phyloP scores from a whole-genome alignment of 2,888 invertebrate species.

The Schizaphis graminum region DNA sequence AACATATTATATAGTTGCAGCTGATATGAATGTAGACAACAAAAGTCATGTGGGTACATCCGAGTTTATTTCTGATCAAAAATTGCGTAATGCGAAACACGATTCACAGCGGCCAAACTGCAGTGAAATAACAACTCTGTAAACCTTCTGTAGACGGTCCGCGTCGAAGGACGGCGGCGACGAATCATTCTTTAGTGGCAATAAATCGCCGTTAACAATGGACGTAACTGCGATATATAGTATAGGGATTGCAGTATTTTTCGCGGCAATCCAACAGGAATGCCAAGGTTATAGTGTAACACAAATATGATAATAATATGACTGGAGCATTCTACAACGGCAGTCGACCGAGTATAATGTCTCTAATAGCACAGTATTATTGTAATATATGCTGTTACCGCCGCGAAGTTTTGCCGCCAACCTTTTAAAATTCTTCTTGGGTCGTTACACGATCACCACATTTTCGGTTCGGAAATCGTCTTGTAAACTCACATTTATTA shows the following conservation, averaged over 20 bases:
- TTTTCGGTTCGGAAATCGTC: neutral
- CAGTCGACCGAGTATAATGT: conserved; percentile 17
- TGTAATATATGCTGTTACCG: neutral
- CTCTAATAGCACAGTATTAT: neutral
- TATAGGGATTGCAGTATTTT: conserved; percentile 33
- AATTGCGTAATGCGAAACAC: conserved; percentile 13
- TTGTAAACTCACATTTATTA: neutral
- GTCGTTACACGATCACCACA: neutral
- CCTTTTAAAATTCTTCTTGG: neutral
- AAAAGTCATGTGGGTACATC: neutral
- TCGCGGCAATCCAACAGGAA: neutral
- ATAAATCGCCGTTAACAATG: conserved; percentile 53
- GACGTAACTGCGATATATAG: neutral
- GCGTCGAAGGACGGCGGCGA: conserved; percentile 25
- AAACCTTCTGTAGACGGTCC: neutral
- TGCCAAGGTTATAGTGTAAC: conserved; percentile 30
- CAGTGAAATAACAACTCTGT: conserved; percentile 33
- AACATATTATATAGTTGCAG: neutral
- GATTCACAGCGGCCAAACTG: neutral
- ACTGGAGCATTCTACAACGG: neutral
- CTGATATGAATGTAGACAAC: neutral
- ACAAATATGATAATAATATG: neutral
- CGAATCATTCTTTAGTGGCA: conserved; percentile 11
- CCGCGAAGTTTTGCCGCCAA: neutral
- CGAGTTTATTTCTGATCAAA: neutral